phyloP scores from a whole-genome alignment of 2,797 vertebrate species.

The Telmatherina bonti region DNA sequence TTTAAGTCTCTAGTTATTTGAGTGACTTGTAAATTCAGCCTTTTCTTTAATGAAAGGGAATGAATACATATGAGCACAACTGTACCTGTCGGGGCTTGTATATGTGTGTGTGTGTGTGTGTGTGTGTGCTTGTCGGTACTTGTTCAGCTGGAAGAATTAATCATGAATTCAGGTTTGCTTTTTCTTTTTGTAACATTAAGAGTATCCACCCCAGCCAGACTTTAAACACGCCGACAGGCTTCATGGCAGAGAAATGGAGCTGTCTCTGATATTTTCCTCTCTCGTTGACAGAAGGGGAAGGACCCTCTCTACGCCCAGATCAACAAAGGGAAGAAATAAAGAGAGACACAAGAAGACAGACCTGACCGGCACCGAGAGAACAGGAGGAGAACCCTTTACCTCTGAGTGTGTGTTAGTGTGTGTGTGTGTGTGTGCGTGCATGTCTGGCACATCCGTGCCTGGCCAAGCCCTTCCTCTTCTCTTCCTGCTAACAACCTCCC shows the following conservation, averaged over 20 bases:
- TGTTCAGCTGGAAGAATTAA: slow-evolving; percentile 21
- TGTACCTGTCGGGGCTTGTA: too few relatives aligned
- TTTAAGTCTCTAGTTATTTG: too few relatives aligned
- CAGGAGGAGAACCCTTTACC: slow-evolving; percentile 73
- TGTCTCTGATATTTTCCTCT: slow-evolving; percentile 31
- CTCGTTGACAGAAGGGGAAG: slow-evolving; percentile 85
- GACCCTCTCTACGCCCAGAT: slow-evolving; percentile 97
- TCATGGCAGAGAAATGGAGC: neutral
- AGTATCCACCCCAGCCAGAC: neutral
- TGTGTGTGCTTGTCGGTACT: slow-evolving; percentile 29
- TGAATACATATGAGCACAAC: too few relatives aligned
- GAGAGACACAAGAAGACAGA: slow-evolving; percentile 80
- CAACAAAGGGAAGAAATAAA: slow-evolving; percentile 95
- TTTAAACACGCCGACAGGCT: neutral
- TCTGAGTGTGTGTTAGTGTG: slow-evolving; percentile 41
- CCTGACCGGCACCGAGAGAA: slow-evolving; percentile 78
- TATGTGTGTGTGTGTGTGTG: too few relatives aligned
- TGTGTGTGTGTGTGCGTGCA: slow-evolving; percentile 36
- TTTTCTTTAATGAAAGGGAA: too few relatives aligned
- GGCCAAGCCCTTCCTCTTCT: slow-evolving; percentile 58
- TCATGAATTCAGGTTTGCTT: slow-evolving; percentile 14
- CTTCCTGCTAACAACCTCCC: slow-evolving; percentile 66
- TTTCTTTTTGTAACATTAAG: slow-evolving; percentile 9
- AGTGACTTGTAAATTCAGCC: too few relatives aligned
- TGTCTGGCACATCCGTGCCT: slow-evolving; percentile 48